Evolutionary conservation across 2,888 invertebrate genomes (phyloP).

Genomic region (Xestoiulus laeticollis): DNA sequence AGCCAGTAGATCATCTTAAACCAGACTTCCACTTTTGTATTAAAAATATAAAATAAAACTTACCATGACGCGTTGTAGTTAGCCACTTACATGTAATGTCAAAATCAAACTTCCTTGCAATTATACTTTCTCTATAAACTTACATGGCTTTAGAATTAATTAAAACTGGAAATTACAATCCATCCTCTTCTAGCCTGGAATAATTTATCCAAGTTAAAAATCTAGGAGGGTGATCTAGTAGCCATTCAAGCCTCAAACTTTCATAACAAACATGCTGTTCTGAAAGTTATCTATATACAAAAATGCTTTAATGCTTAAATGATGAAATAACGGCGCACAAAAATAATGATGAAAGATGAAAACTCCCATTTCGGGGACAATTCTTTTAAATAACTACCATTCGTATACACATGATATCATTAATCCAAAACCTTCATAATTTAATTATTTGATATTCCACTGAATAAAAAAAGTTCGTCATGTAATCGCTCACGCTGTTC

Average conservation of each 20-base stretch:
- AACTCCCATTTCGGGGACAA: background rate
- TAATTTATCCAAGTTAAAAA: background rate
- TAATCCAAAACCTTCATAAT: constrained; percentile 28
- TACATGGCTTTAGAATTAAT: too few relatives aligned
- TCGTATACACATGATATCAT: constrained; percentile 31
- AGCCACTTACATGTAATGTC: too few relatives aligned
- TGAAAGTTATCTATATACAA: background rate
- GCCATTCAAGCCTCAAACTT: background rate
- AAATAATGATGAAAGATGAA: constrained; percentile 33
- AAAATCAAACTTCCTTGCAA: too few relatives aligned
- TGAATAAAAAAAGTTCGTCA: constrained; percentile 20
- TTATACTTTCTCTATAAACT: too few relatives aligned
- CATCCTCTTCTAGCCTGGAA: too few relatives aligned
- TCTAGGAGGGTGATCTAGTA: background rate
- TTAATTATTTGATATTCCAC: constrained; percentile 21
- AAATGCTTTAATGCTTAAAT: constrained; percentile 37
- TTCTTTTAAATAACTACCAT: constrained; percentile 22
- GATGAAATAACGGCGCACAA: constrained; percentile 27
- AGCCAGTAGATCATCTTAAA: too few relatives aligned
- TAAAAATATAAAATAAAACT: too few relatives aligned
- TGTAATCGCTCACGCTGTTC: background rate
- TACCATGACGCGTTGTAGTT: too few relatives aligned
- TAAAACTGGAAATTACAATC: too few relatives aligned
- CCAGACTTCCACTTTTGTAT: too few relatives aligned
- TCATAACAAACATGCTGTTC: background rate